phyloP scores from a whole-genome alignment of 2,888 invertebrate genomes.

The Plagodis pulveraria region DNA sequence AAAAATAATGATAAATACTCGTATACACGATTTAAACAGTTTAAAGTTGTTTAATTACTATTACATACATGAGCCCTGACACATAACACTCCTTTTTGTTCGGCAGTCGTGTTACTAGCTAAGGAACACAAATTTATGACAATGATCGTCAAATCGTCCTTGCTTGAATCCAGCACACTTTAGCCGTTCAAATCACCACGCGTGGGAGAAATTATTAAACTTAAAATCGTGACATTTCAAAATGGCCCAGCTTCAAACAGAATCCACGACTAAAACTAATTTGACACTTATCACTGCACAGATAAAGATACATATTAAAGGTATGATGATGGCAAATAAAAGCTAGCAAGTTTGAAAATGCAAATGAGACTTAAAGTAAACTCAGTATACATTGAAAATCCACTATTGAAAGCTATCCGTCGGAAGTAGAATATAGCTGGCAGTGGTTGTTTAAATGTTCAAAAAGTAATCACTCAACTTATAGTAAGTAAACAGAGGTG shows the following conservation, averaged over 20 bases:
- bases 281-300: slow-evolving; percentile 11
- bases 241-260: slow-evolving; percentile 46
- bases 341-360: slow-evolving; percentile 17
- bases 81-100: no score
- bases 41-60: no score
- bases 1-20: no score
- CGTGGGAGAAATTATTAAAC: slow-evolving; percentile 76
- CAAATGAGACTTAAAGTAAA: slow-evolving; percentile 18
- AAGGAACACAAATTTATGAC: slow-evolving; percentile 13
- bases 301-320: slow-evolving; percentile 20
- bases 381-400: slow-evolving; percentile 13
- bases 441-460: slow-evolving; percentile 10
- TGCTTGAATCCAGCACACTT: slow-evolving; percentile 39
- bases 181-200: slow-evolving; percentile 57
- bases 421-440: slow-evolving; percentile 1
- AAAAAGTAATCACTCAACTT: slow-evolving; percentile 1
- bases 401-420: neutral
- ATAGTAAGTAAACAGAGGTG: slow-evolving; percentile 7
- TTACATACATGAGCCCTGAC: no score
- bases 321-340: slow-evolving; percentile 19
- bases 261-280: slow-evolving; percentile 10
- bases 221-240: slow-evolving; percentile 69
- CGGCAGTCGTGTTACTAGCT: no score
- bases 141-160: slow-evolving; percentile 19
- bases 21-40: no score